Evolutionary conservation across 2,888 invertebrate genomes (phyloP), one percentile per base, ranked within the genome.

Genomic region (Epirrhoe tristata): DNA sequence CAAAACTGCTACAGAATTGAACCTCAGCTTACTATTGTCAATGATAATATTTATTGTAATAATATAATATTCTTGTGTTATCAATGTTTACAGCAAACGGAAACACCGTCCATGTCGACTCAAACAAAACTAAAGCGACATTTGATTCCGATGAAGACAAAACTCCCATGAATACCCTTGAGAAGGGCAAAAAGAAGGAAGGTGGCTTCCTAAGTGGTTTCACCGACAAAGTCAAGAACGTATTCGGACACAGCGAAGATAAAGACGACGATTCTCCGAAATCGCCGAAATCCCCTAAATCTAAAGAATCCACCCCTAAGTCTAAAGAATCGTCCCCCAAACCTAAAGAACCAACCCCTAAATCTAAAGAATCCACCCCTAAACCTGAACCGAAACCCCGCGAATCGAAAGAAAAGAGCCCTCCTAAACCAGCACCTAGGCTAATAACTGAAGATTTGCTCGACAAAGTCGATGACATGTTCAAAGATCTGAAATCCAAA

Each of bases 71-170:
- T 24, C 39, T 43, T 43, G 12, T 12, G 12, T 12, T 12, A 43
- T 43, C 4, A 43, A 43, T 43, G 3, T 48, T 82, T 85, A 34
- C 85, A 94, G 93, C 88, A 6, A 93, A 94, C 69, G 94, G 94
- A 16, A 89, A 89, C 58, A 83, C 90, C 10, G 82, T 92, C 34
- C 90, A 93, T 70, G 89, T 92, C 14, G 92, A 93, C 71, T 92
- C 93, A 2, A 94, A 94, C 81, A 94, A 94, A 73, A 90, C 91
- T 43, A 93, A 94, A 78, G 93, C 94, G 0, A 93, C 93, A 1
- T 93, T 95, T 66, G 94, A 94, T 74, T 94, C 95, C 0, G 93
- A 94, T 55, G 93, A 94, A 77, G 94, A 94, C 62, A 94, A 94
- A 77, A 94, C 93, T 12, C 92, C 94, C 6, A 93, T 93, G 82